phyloP scores from a whole-genome alignment of 2,113 vertebrate species.

The Scomber japonicus region DNA sequence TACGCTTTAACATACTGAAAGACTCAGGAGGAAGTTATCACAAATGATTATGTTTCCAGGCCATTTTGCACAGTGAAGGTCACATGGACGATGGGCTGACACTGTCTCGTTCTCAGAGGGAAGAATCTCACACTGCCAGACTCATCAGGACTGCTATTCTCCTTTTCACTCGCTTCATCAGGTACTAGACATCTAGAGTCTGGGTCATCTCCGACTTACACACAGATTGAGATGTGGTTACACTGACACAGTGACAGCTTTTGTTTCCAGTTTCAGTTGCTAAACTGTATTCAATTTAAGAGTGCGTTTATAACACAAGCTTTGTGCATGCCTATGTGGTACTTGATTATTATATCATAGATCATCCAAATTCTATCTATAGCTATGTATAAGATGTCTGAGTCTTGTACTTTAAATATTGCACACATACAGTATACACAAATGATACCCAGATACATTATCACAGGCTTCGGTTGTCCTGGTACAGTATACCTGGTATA shows the following conservation, averaged over 20 bases:
- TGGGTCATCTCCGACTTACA: not conserved
- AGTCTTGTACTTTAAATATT: too few species aligned
- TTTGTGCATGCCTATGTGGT: too few species aligned
- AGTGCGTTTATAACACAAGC: too few species aligned
- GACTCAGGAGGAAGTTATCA: not conserved
- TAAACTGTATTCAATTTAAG: not conserved
- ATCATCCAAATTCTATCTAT: too few species aligned
- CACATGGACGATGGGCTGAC: conserved; percentile 98
- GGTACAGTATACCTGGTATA: too few species aligned
- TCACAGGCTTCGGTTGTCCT: too few species aligned
- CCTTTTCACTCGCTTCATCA: conserved; percentile 92
- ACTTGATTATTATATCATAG: too few species aligned
- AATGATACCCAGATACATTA: too few species aligned
- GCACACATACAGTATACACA: too few species aligned
- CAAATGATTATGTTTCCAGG: conserved; percentile 79
- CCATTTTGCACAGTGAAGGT: conserved; percentile 94
- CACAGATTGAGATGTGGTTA: not conserved
- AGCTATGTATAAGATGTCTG: too few species aligned
- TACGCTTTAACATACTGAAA: not conserved
- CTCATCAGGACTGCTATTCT: conserved; percentile 92
- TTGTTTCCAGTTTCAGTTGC: not conserved
- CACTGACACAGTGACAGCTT: not conserved
- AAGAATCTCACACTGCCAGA: conserved; percentile 92
- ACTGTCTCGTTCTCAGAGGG: conserved; percentile 92
- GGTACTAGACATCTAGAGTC: conserved; percentile 79